Base-by-base conservation (phyloP, 2,797 vertebrate genomes). In the Echiichthys vipera region DNA sequence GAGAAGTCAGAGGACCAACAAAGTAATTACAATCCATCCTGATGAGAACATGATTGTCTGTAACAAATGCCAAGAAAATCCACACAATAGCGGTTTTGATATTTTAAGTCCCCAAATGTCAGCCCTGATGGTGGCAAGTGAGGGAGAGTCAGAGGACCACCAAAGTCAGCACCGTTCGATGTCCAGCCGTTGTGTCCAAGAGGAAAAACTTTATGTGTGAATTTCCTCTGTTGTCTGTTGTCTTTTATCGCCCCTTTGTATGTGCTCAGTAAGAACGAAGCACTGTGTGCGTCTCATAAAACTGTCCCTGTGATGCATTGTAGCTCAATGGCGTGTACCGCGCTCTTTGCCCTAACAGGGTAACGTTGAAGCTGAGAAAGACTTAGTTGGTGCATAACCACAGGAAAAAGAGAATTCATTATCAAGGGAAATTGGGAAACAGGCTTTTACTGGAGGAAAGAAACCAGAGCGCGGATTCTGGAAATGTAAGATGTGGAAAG, bases 361-460 rank as follows among this genome's bases (percentile, higher is more conserved):
- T 39, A 25, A 75, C 24, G 12, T n/a, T 51, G 29, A 69, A 14
- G 7, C 22, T 3, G n/a, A 73, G 2, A 36, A 43, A 40, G 24
- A 70, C 18, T 29, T 66, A 42, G 24, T 25, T 68, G 67, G 87
- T 89, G 71, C 79, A 77, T 83, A 78, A 87, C 62, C 55, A 25
- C 36, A 64, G 54, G 18, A 42, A 62, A 72, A 80, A 56, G 37
- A 61, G 8, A 74, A 36, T 71, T 73, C 24, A 65, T 77, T 75
- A 65, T 36, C 0, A 12, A 63, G 43, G 32, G 30, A 62, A 75
- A 73, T 62, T 49, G 15, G 47, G 36, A 84, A 63, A 45, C 20
- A 32, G 57, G 66, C 40, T 73, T 73, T 84, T 47, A 70, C 17
- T 58, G 25, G 14, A 45, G 13, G 53, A 5, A 53, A 59, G 29